A percentile compares a stretch with the other conserved stretches of the same genome.
phyloP scores from a whole-genome alignment of 2,888 invertebrate genomes.

The Thalpophila matura region DNA sequence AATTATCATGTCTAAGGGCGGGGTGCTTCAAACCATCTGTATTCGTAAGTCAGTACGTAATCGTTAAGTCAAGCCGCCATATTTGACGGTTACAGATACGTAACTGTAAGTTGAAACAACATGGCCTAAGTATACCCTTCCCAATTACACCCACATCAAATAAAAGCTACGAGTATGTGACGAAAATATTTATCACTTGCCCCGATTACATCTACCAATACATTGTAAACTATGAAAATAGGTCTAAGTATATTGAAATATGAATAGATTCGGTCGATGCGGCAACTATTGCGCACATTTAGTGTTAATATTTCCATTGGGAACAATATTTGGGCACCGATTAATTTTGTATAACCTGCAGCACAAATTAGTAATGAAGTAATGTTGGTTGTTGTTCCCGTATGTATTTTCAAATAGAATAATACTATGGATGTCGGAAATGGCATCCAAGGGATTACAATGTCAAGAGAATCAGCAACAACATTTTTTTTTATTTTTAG shows the following conservation, averaged over 20 bases:
- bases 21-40: too few relatives aligned
- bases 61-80: too few relatives aligned
- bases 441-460: too few relatives aligned
- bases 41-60: too few relatives aligned
- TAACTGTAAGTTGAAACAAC: too few relatives aligned
- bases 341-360: slow-evolving; percentile 9
- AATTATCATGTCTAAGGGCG: too few relatives aligned
- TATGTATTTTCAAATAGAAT: background rate
- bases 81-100: too few relatives aligned
- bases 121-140: too few relatives aligned
- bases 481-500: too few relatives aligned
- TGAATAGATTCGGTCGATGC: slow-evolving; percentile 17
- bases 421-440: too few relatives aligned
- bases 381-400: background rate
- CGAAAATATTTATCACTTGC: slow-evolving; percentile 3
- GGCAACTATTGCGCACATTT: slow-evolving; percentile 5
- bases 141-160: slow-evolving; percentile 2
- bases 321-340: slow-evolving; percentile 19
- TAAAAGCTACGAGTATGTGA: background rate
- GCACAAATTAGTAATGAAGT: background rate
- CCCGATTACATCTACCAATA: background rate
- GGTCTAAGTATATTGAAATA: slow-evolving; percentile 7
- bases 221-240: slow-evolving; percentile 7
- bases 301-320: slow-evolving; percentile 24
- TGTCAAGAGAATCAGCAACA: too few relatives aligned